phyloP scores from a whole-genome alignment of 2,888 invertebrate species.

The Crepidodera aurea region DNA sequence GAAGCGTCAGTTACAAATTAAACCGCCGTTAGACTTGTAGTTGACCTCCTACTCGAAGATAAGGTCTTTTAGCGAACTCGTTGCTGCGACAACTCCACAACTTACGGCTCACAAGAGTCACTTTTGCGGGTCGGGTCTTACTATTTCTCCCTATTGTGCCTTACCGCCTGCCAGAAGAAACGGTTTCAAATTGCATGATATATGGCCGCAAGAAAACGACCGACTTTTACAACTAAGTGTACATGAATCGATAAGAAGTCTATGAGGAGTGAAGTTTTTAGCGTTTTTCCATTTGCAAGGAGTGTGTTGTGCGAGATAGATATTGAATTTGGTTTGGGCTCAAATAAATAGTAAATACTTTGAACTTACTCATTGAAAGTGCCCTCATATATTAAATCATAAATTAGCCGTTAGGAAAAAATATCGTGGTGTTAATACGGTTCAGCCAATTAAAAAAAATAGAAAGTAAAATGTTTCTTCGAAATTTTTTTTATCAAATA shows the following conservation, averaged over 20 bases:
- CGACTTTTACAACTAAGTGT: not conserved
- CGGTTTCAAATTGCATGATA: constrained; percentile 21
- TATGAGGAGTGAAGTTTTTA: too few species aligned
- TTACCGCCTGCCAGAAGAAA: constrained; percentile 56
- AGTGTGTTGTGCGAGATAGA: too few species aligned
- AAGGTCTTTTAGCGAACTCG: constrained; percentile 7
- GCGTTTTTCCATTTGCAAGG: too few species aligned
- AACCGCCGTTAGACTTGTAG: not conserved
- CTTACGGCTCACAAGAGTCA: constrained; percentile 19
- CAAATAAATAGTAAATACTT: too few species aligned
- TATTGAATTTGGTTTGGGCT: too few species aligned
- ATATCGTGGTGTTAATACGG: too few species aligned
- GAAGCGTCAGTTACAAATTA: not conserved
- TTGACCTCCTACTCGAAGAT: not conserved
- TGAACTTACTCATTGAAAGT: too few species aligned
- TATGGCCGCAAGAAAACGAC: constrained; percentile 11
- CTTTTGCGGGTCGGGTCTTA: constrained; percentile 15
- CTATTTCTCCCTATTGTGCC: constrained; percentile 63
- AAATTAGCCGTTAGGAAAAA: too few species aligned
- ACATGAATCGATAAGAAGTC: not conserved
- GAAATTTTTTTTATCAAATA: too few species aligned
- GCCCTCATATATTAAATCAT: too few species aligned
- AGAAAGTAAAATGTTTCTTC: too few species aligned
- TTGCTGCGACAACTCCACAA: constrained; percentile 13
- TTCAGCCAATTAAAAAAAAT: too few species aligned